phyloP scores from a whole-genome alignment of 2,888 invertebrate species.

The Lycocerus yunnanus region DNA sequence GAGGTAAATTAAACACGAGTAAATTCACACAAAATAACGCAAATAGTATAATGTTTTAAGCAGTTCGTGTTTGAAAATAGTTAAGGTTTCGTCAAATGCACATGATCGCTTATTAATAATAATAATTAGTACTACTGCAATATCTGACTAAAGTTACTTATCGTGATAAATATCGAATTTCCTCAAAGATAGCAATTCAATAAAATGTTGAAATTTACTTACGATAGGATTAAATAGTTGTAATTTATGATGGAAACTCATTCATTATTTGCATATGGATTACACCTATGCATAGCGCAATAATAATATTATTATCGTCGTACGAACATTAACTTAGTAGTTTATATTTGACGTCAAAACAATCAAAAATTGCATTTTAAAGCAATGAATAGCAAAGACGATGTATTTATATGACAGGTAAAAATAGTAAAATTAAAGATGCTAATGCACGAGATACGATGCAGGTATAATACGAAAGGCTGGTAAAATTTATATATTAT shows the following conservation, averaged over 20 bases:
- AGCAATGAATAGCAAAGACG: background rate
- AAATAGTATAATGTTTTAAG: background rate
- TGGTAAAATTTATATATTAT: conserved; percentile 5
- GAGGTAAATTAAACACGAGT: background rate
- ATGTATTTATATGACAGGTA: background rate
- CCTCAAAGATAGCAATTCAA: background rate
- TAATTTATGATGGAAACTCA: background rate
- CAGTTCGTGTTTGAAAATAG: no score
- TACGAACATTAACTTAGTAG: background rate
- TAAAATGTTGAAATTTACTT: background rate
- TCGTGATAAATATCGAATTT: background rate
- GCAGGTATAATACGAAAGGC: background rate
- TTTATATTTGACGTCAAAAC: background rate
- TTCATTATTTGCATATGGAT: background rate
- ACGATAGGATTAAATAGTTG: background rate
- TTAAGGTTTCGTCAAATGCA: background rate
- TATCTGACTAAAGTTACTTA: background rate
- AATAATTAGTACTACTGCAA: background rate
- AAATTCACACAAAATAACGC: background rate
- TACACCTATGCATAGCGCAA: background rate
- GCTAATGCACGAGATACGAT: background rate
- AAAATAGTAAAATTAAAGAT: background rate
- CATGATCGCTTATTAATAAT: background rate
- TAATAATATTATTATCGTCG: background rate
- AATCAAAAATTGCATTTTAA: background rate